A percentile compares a stretch with the other conserved stretches of the same genome.
Conservation (phyloP, 2,888 invertebrate genomes). For the Electrophaes corylata region DNA sequence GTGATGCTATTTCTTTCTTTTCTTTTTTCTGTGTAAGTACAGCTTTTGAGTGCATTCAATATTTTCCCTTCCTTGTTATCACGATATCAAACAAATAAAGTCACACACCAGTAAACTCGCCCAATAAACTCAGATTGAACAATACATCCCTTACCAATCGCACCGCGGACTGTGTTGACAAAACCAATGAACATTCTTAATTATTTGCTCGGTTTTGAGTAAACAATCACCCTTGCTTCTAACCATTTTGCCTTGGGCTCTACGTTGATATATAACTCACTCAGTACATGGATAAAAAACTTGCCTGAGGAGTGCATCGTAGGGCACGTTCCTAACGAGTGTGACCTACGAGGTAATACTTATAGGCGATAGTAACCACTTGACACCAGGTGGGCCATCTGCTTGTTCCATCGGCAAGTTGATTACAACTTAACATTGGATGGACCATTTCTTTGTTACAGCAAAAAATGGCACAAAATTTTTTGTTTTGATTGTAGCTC, state of each 20-base stretch:
- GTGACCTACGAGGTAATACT: too few relatives aligned
- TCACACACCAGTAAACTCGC: constrained; percentile 60
- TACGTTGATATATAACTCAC: neutral
- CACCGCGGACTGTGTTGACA: constrained; percentile 72
- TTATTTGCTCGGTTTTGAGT: constrained; percentile 77
- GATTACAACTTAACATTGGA: too few relatives aligned
- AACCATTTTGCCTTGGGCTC: constrained; percentile 56
- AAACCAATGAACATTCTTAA: constrained; percentile 83
- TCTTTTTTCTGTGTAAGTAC: too few relatives aligned
- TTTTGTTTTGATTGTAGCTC: too few relatives aligned
- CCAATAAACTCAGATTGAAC: constrained; percentile 64
- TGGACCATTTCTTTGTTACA: too few relatives aligned
- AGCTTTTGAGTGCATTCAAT: neutral
- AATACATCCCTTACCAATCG: constrained; percentile 67
- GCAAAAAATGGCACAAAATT: too few relatives aligned
- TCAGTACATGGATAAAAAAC: neutral
- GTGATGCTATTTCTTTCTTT: too few relatives aligned
- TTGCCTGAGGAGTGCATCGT: too few relatives aligned
- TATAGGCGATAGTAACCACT: too few relatives aligned
- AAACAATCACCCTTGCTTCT: constrained; percentile 71
- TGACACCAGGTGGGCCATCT: too few relatives aligned
- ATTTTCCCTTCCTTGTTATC: neutral
- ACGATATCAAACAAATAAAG: constrained; percentile 39
- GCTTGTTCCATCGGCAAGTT: too few relatives aligned
- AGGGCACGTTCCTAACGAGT: too few relatives aligned